These are phyloP conservation scores for Platygyra sinensis DNA, from an alignment of 64 coral and sea anemone species.

Conservation along the genomic window DNA sequence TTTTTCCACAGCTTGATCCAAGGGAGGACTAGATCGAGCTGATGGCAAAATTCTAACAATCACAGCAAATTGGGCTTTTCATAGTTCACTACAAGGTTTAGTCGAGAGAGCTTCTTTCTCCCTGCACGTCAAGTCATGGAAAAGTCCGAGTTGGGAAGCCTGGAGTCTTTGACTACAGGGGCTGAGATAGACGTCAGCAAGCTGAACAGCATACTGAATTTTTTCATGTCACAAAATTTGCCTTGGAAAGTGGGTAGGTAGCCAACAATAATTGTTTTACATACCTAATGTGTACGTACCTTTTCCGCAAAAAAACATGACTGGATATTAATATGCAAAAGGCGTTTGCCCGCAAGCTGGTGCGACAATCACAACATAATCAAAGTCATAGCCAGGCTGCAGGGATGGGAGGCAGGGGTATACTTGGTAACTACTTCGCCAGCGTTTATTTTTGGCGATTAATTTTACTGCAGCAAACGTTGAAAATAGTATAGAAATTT, in stretches of 20 bases:
- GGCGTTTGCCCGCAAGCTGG: no score
- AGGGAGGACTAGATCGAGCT: neutral
- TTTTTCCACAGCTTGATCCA: neutral
- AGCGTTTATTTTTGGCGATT: no score
- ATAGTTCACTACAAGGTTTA: neutral
- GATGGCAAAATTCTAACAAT: neutral
- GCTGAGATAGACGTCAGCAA: conserved; percentile 1
- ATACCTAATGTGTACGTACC: neutral
- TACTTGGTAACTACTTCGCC: no score
- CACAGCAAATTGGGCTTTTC: neutral
- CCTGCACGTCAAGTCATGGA: neutral
- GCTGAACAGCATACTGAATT: neutral
- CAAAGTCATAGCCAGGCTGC: neutral
- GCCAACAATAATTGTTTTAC: no score
- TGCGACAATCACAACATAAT: neutral
- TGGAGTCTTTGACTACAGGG: neutral
- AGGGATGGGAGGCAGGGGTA: neutral
- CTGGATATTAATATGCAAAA: neutral
- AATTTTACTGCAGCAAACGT: neutral
- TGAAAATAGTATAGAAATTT: neutral
- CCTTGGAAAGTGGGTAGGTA: neutral
- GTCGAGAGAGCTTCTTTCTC: neutral
- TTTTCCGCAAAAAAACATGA: neutral
- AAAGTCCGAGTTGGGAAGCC: neutral
- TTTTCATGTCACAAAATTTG: conserved; percentile 10